Conservation (phyloP, 2,797 vertebrate genomes). For the Benthosema pterotum region DNA sequence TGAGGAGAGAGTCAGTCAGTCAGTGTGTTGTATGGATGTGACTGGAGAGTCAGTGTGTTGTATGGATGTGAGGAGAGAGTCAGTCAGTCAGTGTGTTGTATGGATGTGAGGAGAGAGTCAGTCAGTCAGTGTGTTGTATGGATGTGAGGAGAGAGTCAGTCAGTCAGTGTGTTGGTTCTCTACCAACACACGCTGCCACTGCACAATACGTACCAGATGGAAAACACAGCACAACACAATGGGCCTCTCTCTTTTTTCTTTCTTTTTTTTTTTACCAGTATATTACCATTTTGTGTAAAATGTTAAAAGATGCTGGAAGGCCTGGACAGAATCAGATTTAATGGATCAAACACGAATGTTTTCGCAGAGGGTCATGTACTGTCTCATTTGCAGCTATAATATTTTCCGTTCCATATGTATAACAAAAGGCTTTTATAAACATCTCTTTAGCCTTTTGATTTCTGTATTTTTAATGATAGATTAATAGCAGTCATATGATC, state of each 20-base stretch:
- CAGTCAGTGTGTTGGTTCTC: constrained; percentile 41
- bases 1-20: too few species aligned
- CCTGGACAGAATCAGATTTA: constrained; percentile 10
- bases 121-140: too few species aligned
- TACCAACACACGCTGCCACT: constrained; percentile 43
- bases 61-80: too few species aligned
- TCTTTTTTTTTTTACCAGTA: constrained; percentile 42
- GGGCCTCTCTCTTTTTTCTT: constrained; percentile 40
- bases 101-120: too few species aligned
- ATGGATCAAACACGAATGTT: constrained; percentile 15
- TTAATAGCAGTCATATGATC: too few species aligned
- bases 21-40: too few species aligned
- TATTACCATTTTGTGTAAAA: constrained; percentile 60
- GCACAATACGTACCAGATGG: constrained; percentile 73
- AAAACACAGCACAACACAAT: constrained; percentile 64
- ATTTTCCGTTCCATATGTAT: constrained; percentile 8
- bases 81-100: too few species aligned
- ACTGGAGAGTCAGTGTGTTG: too few species aligned
- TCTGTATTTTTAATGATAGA: too few species aligned
- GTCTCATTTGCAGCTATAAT: constrained; percentile 15
- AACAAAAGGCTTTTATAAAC: constrained; percentile 6
- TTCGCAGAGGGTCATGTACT: constrained; percentile 17
- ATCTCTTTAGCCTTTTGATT: neutral
- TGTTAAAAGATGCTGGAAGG: constrained; percentile 29
- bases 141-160: constrained; percentile 31